Evolutionary conservation across 53 echinoderm and acorn worm species (phyloP), one percentile per base, ranked within the genome.

Genomic region (Luidia sarsii): DNA sequence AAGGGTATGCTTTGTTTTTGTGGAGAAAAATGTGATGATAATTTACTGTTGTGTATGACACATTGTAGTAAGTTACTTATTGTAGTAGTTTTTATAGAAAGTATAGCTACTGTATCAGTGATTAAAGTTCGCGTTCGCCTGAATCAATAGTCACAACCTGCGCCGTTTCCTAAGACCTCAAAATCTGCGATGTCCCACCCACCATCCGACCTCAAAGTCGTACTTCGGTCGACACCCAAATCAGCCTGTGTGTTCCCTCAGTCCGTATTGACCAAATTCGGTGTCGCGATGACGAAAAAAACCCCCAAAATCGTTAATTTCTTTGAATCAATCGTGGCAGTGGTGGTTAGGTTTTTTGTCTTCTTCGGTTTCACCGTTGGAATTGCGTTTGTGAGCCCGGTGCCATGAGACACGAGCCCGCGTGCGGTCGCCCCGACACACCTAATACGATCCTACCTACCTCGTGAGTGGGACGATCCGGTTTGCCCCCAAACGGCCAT

Each of bases 301-400:
- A n/a, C n/a, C n/a, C n/a, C n/a, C n/a, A n/a, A n/a, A 60, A 55
- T 77, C 77, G 77, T 77, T 57, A 39, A 57, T 75, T 48, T 53
- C 59, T 28, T 65, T 10, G 38, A 65, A 33, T 67, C 67, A 67
- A 41, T 39, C n/a, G n/a, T n/a, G n/a, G n/a, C n/a, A n/a, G n/a
- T n/a, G n/a, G n/a, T n/a, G n/a, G n/a, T n/a, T n/a, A n/a, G n/a
- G n/a, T n/a, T n/a, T n/a, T n/a, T n/a, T n/a, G n/a, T n/a, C n/a
- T n/a, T n/a, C n/a, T n/a, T n/a, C n/a, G n/a, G n/a, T n/a, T n/a
- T 43, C 43, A 25, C 61, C 16, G 18, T 37, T 13, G 24, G 23
- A n/a, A 4, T 5, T 15, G 50, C 32, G n/a, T n/a, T n/a, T n/a
- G n/a, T n/a, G n/a, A n/a, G n/a, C n/a, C n/a, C n/a, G n/a, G n/a